A percentile compares a stretch with the other conserved stretches of the same genome.
phyloP scores from a whole-genome alignment of 2,113 vertebrate genomes.

The Lophochroa leadbeateri region DNA sequence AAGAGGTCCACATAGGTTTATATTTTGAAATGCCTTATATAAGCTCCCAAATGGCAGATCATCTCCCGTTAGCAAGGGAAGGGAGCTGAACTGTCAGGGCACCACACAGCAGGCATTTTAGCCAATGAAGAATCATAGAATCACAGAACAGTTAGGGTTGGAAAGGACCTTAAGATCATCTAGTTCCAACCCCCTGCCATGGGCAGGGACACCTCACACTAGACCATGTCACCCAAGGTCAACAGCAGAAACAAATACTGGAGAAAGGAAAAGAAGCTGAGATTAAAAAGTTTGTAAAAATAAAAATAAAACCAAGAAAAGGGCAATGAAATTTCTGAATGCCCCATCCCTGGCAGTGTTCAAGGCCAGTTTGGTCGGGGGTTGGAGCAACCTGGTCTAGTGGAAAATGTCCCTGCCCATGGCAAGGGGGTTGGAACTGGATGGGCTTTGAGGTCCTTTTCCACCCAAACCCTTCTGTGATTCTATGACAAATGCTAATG shows the following conservation, averaged over 20 bases:
- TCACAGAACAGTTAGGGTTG: neutral
- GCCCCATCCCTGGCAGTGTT: neutral
- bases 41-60: neutral
- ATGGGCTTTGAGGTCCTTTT: neutral
- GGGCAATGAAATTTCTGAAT: neutral
- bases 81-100: neutral
- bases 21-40: neutral
- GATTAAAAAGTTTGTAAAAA: neutral
- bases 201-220: neutral
- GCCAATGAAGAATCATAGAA: neutral
- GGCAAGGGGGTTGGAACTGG: neutral
- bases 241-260: neutral
- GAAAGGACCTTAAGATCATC: neutral
- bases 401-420: neutral
- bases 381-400: neutral
- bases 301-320: neutral
- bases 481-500: neutral
- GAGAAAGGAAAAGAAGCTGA: neutral
- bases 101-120: neutral
- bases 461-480: neutral
- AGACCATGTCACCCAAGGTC: neutral
- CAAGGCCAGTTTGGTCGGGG: neutral
- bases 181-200: neutral
- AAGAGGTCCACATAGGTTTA: rapidly evolving
- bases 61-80: neutral